phyloP scores from a whole-genome alignment of 2,113 vertebrate species.

The Cacatua alba region DNA sequence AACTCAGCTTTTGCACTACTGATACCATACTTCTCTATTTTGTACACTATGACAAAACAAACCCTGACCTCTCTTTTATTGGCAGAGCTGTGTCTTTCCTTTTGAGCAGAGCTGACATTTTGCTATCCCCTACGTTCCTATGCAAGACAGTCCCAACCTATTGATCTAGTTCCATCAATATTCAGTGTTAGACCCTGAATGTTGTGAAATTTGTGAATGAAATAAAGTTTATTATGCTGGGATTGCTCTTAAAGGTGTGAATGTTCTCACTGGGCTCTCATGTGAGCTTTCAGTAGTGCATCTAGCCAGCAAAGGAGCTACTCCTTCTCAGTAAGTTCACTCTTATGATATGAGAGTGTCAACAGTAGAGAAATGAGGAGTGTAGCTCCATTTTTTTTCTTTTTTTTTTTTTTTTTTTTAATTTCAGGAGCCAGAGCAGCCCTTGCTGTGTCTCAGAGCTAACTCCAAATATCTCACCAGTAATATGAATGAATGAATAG shows the following conservation, averaged over 20 bases:
- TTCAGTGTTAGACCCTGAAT: neutral
- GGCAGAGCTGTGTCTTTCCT: neutral
- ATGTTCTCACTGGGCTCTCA: neutral
- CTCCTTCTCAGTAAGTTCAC: neutral
- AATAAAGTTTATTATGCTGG: neutral
- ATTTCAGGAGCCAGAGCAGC: neutral
- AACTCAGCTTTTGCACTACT: neutral
- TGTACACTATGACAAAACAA: neutral
- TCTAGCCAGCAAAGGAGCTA: neutral
- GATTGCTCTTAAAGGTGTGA: neutral
- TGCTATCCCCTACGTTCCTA: accelerated
- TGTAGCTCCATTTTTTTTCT: neutral
- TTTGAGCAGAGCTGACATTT: neutral
- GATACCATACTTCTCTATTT: neutral
- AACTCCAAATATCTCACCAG: neutral
- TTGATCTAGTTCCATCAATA: accelerated
- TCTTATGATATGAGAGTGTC: neutral
- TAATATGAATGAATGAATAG: neutral
- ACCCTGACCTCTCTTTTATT: neutral
- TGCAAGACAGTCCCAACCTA: neutral
- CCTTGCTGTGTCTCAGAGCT: neutral
- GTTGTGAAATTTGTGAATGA: neutral
- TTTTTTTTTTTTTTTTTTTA: neutral
- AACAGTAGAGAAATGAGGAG: neutral
- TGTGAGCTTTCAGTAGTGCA: neutral